These are phyloP conservation scores for Hypotaenidia philippensis DNA, from an alignment of 2,797 vertebrate species.

Conservation along the genomic window DNA sequence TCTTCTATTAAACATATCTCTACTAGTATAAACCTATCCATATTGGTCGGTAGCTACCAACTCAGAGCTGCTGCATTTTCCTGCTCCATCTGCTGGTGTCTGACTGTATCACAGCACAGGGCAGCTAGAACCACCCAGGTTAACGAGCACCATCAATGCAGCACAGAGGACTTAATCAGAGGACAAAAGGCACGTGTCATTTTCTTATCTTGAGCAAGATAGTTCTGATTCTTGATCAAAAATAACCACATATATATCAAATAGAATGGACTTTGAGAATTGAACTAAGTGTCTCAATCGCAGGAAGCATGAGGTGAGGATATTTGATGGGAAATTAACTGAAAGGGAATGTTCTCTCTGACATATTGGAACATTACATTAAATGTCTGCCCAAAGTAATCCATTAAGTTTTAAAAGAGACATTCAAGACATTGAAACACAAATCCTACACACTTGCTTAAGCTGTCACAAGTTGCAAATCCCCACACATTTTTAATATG, in stretches of 20 bases:
- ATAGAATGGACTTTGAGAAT: not conserved
- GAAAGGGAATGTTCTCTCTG: not conserved
- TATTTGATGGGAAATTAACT: not conserved
- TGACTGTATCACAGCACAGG: not conserved
- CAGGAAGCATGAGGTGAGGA: not conserved
- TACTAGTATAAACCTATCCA: not conserved
- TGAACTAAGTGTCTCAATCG: not conserved
- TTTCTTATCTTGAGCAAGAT: not conserved
- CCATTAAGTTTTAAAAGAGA: not conserved
- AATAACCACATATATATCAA: not conserved
- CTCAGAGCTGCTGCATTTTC: not conserved
- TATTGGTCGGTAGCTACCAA: not conserved
- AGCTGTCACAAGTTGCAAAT: not conserved
- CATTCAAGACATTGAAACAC: not conserved
- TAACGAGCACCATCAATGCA: not conserved
- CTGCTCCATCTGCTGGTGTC: not conserved
- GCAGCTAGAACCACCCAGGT: not conserved
- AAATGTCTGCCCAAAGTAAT: not conserved
- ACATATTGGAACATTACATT: not conserved
- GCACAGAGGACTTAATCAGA: not conserved
- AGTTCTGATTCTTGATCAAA: not conserved
- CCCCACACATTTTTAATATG: not conserved
- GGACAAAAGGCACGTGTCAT: fast-evolving
- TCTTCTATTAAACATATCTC: not conserved
- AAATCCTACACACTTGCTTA: not conserved